phyloP scores from a whole-genome alignment of 1,140 invertebrate species.

The Bombus confusus region DNA sequence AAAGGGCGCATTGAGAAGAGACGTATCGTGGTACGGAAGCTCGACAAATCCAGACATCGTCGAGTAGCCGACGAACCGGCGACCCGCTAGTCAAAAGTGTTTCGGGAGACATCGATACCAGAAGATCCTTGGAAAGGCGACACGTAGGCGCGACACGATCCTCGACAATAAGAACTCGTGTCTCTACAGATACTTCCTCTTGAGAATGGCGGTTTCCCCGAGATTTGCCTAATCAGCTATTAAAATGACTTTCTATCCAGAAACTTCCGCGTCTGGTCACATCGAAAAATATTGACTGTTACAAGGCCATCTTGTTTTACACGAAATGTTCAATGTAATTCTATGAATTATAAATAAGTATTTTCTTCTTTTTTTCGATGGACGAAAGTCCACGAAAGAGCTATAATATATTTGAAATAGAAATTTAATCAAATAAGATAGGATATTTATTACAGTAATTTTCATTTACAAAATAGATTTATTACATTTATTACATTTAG shows the following conservation, averaged over 20 bases:
- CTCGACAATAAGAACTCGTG: constrained; percentile 41
- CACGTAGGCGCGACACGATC: constrained; percentile 55
- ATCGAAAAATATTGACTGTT: neutral
- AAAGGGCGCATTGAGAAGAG: neutral
- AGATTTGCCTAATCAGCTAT: constrained; percentile 33
- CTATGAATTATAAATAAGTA: no score
- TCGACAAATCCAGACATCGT: constrained; percentile 50
- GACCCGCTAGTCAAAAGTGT: constrained; percentile 50
- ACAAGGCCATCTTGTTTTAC: neutral
- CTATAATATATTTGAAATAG: neutral
- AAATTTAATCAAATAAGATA: neutral
- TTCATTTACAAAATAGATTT: neutral
- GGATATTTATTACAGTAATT: neutral
- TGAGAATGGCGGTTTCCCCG: constrained; percentile 23
- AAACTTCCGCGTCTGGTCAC: neutral
- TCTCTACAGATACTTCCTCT: constrained; percentile 39
- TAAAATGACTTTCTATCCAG: neutral
- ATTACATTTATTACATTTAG: no score
- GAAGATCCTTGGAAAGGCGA: constrained; percentile 45
- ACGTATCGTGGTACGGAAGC: constrained; percentile 11
- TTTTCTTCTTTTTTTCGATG: neutral
- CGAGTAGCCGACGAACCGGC: constrained; percentile 42
- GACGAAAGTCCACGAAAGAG: neutral
- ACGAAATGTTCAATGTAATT: neutral
- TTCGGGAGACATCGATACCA: constrained; percentile 43